Evolutionary conservation across 2,797 vertebrate species (phyloP).

Genomic region (Numenius phaeopus): DNA sequence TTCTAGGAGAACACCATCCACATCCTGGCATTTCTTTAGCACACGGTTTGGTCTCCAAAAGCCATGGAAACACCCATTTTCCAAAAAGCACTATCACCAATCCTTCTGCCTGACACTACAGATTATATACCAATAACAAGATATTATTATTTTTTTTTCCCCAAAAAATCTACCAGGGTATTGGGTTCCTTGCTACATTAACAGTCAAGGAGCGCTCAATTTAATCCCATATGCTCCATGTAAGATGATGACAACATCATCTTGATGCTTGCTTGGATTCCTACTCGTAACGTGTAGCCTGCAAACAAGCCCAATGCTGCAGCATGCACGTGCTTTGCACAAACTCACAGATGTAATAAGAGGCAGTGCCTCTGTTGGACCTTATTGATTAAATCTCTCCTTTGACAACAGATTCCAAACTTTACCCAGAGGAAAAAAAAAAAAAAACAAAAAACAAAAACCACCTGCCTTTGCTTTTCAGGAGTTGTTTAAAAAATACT

Average conservation of each 20-base stretch:
- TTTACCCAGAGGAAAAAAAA: not conserved
- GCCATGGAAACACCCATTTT: not conserved
- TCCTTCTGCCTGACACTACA: not conserved
- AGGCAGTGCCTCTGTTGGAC: not conserved
- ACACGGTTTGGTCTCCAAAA: not conserved
- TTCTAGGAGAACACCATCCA: not conserved
- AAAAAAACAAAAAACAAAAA: not conserved
- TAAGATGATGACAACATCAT: not conserved
- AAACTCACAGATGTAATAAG: not conserved
- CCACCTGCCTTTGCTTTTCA: not conserved
- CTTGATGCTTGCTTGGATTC: not conserved
- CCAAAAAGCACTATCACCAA: accelerated
- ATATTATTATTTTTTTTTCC: too few relatives aligned
- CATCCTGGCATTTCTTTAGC: not conserved
- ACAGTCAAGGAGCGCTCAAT: not conserved
- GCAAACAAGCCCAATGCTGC: accelerated
- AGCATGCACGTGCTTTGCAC: not conserved
- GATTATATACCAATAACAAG: accelerated
- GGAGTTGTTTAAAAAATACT: not conserved
- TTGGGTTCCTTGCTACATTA: not conserved
- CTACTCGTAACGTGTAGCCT: accelerated
- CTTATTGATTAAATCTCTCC: not conserved
- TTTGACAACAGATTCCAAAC: not conserved
- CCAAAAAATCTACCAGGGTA: not conserved
- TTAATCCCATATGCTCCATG: not conserved